Conservation (phyloP, 2,888 invertebrate genomes). For the Caenorhabditis wallacei region DNA sequence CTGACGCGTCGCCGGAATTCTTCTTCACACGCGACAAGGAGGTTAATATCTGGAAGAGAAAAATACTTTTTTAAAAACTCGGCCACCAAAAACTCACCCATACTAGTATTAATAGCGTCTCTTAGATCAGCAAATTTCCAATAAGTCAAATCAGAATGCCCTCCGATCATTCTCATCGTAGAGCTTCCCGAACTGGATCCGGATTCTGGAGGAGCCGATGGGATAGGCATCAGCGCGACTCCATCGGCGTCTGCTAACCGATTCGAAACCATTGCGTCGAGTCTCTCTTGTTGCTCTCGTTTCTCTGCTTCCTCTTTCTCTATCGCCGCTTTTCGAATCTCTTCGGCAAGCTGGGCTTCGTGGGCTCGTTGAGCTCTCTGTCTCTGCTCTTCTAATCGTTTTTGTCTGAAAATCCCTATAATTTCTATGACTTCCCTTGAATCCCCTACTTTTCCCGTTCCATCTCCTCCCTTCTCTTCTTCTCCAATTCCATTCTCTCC, state of each 20-base stretch:
- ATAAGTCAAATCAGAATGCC: slow-evolving; percentile 93
- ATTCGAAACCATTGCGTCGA: slow-evolving; percentile 95
- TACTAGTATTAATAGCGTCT: slow-evolving; percentile 98
- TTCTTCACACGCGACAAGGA: slow-evolving; percentile 96
- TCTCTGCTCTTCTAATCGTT: slow-evolving; percentile 91
- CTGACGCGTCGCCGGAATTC: slow-evolving; percentile 98
- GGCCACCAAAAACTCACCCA: slow-evolving; percentile 86
- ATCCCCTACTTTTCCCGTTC: not conserved
- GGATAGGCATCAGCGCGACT: slow-evolving; percentile 19
- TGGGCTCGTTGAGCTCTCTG: slow-evolving; percentile 91
- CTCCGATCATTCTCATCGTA: slow-evolving; percentile 4
- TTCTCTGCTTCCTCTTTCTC: slow-evolving; percentile 47
- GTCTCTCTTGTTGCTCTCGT: slow-evolving; percentile 90
- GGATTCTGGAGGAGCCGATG: slow-evolving; percentile 2
- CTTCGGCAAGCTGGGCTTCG: slow-evolving; percentile 88
- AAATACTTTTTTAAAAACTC: not conserved
- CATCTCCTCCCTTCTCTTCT: slow-evolving; percentile 85
- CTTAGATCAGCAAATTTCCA: slow-evolving; percentile 98
- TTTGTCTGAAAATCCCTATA: no score
- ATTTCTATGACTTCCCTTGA: no score
- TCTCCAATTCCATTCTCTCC: slow-evolving; percentile 89
- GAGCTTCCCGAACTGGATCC: slow-evolving; percentile 21
- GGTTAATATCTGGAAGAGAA: slow-evolving; percentile 89
- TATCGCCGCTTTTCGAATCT: slow-evolving; percentile 84
- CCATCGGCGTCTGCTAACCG: slow-evolving; percentile 87